Base-by-base conservation (phyloP, 35 echinoderm and acorn worm genomes). In the Ophiothrix spiculata region DNA sequence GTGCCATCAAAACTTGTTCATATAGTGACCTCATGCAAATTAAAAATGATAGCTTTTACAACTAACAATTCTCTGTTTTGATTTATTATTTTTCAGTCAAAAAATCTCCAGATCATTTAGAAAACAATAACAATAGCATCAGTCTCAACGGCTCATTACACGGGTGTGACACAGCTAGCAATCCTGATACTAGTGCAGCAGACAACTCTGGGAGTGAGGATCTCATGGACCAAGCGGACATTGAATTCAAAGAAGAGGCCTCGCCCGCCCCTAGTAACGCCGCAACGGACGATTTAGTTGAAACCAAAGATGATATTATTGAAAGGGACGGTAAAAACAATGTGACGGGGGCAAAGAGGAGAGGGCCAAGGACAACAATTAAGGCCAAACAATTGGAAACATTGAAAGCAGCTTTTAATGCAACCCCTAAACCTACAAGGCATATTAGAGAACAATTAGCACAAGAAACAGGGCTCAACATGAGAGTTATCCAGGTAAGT, bases 331-430 rank as follows among this genome's bases (percentile, higher is more conserved):
- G 77, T 73, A 86, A 87, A 32, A 85, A 81, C 40, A 91, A 87
- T 45, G 91, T 93, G 14, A 80, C 86, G 32, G 95, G 95, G 31
- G 88, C 91, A 32, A 97, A 97, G 54, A 81, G 95, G 77, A 86
- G 95, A 54, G 95, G 95, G 1, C 95, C 95, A 19, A 81, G 95
- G 69, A 97, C 95, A 19, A 97, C 95, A 11, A 97, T 97, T 21
- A 97, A 97, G 90, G 95, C 95, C 17, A 97, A 97, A 76, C 95
- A 97, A 84, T 77, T 97, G 45, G 95, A 97, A 56, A 97, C 95
- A 37, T 78, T 97, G 25, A 97, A 97, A 56, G 95, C 95, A 34
- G 95, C 95, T 15, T 97, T 97, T 37, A 88, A 88, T 54, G 95
- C 95, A 56, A 97, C 95, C 37, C 95, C 95, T 80, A 97, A 97